phyloP scores from a whole-genome alignment of 92 coral and sea anemone species.

The Porites lobata region DNA sequence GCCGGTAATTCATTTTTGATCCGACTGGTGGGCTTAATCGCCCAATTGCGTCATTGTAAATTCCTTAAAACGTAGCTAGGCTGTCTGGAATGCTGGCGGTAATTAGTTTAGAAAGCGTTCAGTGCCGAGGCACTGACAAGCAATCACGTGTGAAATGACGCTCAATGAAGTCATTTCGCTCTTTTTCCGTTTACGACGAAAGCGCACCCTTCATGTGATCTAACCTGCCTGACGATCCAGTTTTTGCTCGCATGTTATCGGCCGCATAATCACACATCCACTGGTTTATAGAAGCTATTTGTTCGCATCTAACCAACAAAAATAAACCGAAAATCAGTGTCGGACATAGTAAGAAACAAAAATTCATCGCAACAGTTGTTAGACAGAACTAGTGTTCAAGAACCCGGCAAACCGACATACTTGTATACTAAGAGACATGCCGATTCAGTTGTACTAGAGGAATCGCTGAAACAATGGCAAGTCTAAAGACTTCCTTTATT shows the following conservation, averaged over 20 bases:
- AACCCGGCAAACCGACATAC: no score
- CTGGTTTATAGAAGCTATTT: neutral
- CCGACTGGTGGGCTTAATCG: neutral
- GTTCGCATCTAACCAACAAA: slow-evolving; percentile 1
- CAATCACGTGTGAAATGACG: slow-evolving; percentile 1
- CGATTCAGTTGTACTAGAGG: neutral
- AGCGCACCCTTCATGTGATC: no score
- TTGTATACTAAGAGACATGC: neutral
- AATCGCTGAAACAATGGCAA: neutral
- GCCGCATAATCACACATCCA: neutral
- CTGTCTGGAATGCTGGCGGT: neutral
- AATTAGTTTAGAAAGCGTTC: neutral
- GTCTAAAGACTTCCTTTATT: neutral
- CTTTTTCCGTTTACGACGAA: no score
- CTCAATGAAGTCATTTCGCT: neutral
- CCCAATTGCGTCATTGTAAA: slow-evolving; percentile 1
- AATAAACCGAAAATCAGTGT: neutral
- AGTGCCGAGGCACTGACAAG: neutral
- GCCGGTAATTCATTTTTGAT: neutral
- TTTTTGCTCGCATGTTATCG: neutral
- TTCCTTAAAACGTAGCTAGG: neutral
- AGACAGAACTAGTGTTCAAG: neutral
- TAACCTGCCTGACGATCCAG: no score
- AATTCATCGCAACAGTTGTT: neutral
- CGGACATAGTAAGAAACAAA: neutral